Conservation (phyloP, 2,888 invertebrate species). For the Idaea straminata region DNA sequence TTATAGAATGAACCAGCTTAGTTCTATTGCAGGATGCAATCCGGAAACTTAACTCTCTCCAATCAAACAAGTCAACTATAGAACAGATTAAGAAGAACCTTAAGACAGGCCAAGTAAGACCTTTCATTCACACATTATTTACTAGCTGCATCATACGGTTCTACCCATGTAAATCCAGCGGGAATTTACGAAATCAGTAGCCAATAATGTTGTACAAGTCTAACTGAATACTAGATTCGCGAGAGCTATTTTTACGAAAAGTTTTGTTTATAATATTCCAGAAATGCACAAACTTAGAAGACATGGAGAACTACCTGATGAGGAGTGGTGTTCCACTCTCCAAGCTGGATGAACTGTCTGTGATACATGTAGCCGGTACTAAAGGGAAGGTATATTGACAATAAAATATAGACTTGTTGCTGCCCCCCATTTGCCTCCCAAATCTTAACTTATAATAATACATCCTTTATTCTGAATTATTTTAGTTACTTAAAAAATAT, state of each 20-base stretch:
- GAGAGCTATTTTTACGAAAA: not conserved
- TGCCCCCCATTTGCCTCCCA: too few species aligned
- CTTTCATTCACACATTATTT: not conserved
- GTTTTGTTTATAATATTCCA: constrained; percentile 33
- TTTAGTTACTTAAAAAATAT: too few species aligned
- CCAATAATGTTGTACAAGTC: too few species aligned
- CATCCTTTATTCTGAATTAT: too few species aligned
- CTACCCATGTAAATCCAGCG: too few species aligned
- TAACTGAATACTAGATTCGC: too few species aligned
- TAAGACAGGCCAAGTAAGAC: constrained; percentile 59
- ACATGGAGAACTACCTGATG: constrained; percentile 80
- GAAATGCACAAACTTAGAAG: constrained; percentile 69
- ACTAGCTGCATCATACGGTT: too few species aligned
- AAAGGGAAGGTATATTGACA: constrained; percentile 93
- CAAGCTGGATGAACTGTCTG: constrained; percentile 86
- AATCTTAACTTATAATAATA: not conserved
- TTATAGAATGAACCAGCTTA: too few species aligned
- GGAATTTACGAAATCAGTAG: too few species aligned
- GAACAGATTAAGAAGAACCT: constrained; percentile 67
- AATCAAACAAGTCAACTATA: constrained; percentile 84
- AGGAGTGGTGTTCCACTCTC: constrained; percentile 83
- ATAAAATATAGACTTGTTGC: too few species aligned
- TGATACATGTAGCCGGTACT: constrained; percentile 98
- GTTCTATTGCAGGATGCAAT: constrained; percentile 82
- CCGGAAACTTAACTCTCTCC: constrained; percentile 83